Evolutionary conservation across 2,113 vertebrate genomes (phyloP).

Genomic region (Lepus europaeus): DNA sequence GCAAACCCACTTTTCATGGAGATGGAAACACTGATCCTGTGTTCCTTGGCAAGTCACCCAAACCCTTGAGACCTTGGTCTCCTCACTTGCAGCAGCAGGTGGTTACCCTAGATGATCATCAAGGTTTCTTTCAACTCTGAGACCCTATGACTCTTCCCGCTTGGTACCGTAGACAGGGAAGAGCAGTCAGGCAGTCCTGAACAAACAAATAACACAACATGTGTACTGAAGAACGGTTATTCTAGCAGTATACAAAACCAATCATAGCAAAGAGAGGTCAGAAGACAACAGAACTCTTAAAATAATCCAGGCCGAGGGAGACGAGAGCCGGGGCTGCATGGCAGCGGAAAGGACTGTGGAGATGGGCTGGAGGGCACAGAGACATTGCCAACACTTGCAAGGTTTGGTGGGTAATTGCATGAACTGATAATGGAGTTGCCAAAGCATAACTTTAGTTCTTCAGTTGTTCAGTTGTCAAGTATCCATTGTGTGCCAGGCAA

Average conservation of each 20-base stretch:
- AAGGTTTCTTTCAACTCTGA: not conserved
- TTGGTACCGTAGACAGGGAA: not conserved
- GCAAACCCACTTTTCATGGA: accelerated
- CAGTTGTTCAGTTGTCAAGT: not conserved
- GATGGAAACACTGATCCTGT: not conserved
- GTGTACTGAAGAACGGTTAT: not conserved
- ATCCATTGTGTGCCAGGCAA: accelerated
- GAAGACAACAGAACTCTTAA: not conserved
- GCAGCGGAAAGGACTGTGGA: not conserved
- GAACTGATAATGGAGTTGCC: too few relatives aligned
- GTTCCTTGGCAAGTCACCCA: not conserved
- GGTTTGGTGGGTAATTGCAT: not conserved
- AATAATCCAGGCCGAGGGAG: not conserved
- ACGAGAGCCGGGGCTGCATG: not conserved
- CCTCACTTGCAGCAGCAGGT: not conserved
- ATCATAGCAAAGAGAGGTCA: not conserved
- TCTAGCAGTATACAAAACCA: not conserved
- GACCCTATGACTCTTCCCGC: not conserved
- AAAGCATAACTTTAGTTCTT: not conserved
- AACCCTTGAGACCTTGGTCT: not conserved
- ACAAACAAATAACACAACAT: not conserved
- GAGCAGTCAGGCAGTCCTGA: not conserved
- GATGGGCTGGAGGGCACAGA: not conserved
- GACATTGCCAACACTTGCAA: accelerated
- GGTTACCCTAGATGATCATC: not conserved